Evolutionary conservation across 2,797 vertebrate genomes (phyloP).

Genomic region (Alectoris magna): DNA sequence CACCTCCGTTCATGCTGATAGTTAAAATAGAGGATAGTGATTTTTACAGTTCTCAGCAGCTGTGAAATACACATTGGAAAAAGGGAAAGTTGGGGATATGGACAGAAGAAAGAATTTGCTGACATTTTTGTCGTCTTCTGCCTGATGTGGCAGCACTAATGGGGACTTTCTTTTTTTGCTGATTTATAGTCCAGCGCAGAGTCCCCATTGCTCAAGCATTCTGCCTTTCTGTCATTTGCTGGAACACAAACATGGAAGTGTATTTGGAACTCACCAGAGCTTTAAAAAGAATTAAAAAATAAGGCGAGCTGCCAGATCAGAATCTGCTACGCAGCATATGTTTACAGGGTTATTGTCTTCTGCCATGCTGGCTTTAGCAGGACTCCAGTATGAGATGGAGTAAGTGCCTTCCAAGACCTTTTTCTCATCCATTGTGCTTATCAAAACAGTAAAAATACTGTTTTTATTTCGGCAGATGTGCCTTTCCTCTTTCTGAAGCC

Average conservation of each 20-base stretch:
- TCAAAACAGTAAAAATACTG: slow-evolving; percentile 39
- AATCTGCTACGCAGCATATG: slow-evolving; percentile 73
- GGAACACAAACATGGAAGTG: slow-evolving; percentile 62
- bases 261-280: slow-evolving; percentile 52
- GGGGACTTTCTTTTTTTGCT: not conserved
- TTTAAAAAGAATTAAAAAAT: slow-evolving; percentile 60
- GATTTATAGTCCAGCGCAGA: slow-evolving; percentile 24
- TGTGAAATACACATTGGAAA: not conserved
- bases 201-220: not conserved
- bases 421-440: slow-evolving; percentile 54
- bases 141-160: slow-evolving; percentile 18
- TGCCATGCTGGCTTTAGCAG: slow-evolving; percentile 63
- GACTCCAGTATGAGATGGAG: slow-evolving; percentile 42
- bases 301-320: slow-evolving; percentile 74
- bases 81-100: not conserved
- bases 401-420: slow-evolving; percentile 67
- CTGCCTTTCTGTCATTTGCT: slow-evolving; percentile 42
- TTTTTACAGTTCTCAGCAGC: not conserved
- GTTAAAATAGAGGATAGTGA: not conserved
- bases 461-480: slow-evolving; percentile 18
- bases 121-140: slow-evolving; percentile 36
- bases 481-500: slow-evolving; percentile 53
- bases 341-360: slow-evolving; percentile 52
- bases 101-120: not conserved
- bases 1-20: not conserved